Conservation (phyloP, 1,140 invertebrate species). For the Drosophila nebulosa region DNA sequence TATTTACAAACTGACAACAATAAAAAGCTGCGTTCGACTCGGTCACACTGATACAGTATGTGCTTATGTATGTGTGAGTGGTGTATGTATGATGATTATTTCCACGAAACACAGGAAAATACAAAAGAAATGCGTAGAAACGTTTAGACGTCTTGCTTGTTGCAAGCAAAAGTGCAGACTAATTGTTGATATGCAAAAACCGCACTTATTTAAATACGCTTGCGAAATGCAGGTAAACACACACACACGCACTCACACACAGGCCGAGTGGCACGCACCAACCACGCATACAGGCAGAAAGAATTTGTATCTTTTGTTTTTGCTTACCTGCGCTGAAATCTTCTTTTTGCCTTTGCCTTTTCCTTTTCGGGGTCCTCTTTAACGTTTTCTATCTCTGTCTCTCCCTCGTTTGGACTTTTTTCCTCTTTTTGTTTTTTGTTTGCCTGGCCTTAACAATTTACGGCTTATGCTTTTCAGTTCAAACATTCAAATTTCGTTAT, state of each 20-base stretch:
- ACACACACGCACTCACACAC: conserved; percentile 21
- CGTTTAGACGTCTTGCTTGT: conserved; percentile 19
- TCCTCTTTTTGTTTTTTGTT: neutral
- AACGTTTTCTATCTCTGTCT: neutral
- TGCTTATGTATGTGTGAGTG: neutral
- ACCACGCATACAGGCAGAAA: conserved; percentile 13
- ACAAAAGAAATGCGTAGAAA: conserved; percentile 73
- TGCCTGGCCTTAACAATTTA: conserved; percentile 7
- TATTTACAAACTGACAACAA: conserved; percentile 59
- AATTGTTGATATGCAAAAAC: conserved; percentile 39
- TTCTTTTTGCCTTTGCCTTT: conserved; percentile 33
- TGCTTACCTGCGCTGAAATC: conserved; percentile 57
- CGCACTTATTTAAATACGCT: conserved; percentile 11
- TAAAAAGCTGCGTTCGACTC: conserved; percentile 10
- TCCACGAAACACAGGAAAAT: conserved; percentile 26
- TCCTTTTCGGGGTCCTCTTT: conserved; percentile 3
- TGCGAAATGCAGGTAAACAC: conserved; percentile 34
- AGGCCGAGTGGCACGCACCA: neutral
- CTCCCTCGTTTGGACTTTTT: neutral
- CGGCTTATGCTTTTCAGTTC: conserved; percentile 31
- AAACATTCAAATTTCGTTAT: conserved; percentile 47
- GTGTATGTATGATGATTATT: neutral
- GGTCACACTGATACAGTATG: conserved; percentile 30
- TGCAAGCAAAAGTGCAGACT: conserved; percentile 50
- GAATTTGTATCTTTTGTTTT: conserved; percentile 50